Evolutionary conservation across 1,140 invertebrate species (phyloP).

Genomic region (Leptonema lineaticorne): DNA sequence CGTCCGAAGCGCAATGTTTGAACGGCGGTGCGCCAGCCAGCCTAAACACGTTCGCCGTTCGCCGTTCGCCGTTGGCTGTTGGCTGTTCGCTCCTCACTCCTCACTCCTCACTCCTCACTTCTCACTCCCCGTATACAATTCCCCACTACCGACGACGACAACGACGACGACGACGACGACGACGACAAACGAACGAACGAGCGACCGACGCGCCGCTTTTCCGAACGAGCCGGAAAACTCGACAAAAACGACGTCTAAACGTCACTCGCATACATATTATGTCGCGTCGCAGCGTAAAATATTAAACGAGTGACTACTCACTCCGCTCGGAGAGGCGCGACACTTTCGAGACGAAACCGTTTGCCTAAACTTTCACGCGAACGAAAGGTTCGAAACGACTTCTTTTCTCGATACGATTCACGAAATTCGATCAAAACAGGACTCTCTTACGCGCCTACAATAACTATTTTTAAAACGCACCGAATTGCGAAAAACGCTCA

Average conservation of each 20-base stretch:
- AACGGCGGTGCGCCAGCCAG: conserved; percentile 38
- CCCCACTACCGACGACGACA: neutral
- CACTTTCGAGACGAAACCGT: too few relatives aligned
- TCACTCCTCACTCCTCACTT: conserved; percentile 5
- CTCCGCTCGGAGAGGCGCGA: too few relatives aligned
- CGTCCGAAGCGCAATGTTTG: conserved; percentile 44
- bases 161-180: neutral
- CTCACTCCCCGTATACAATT: neutral
- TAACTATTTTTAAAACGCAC: neutral
- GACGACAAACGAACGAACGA: too few relatives aligned
- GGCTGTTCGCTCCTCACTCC: conserved; percentile 21
- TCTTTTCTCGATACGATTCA: neutral
- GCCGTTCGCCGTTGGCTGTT: too few relatives aligned
- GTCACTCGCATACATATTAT: neutral
- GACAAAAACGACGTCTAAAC: neutral
- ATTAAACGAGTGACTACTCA: neutral
- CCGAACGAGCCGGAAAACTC: conserved; percentile 5
- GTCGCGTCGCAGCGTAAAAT: neutral
- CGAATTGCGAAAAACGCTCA: neutral
- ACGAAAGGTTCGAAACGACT: neutral
- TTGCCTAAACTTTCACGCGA: conserved; percentile 16
- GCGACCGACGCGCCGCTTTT: conserved; percentile 3
- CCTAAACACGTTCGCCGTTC: conserved; percentile 46
- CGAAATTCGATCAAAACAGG: neutral
- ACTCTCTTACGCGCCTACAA: neutral